Base-by-base conservation (phyloP, 2,888 invertebrate genomes). In the Caenorhabditis imperialis region DNA sequence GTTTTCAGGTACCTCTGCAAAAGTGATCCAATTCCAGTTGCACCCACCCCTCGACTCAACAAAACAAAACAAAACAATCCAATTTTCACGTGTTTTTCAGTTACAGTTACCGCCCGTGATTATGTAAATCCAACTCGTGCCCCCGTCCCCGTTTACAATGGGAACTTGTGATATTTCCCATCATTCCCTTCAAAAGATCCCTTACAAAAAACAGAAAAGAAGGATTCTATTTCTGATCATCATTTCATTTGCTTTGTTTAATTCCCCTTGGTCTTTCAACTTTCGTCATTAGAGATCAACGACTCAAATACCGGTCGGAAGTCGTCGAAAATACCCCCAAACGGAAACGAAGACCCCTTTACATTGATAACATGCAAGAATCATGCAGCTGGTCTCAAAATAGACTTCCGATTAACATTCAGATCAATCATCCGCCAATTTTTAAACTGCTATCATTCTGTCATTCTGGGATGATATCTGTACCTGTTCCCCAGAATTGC, bases 251-350 rank as follows among this genome's bases (percentile, higher is more conserved):
- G 44, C 55, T 47, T 37, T 20, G 14, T 42, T 27, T 18, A 5
- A 20, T 50, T 35, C 40, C 14, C 35, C 20, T 42, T 57, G 67
- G 67, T 67, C 67, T 67, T 50, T 67, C 67, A 67, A 67, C 67
- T 67, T 51, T 38, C 51, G 33, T 57, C 33, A 48, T 22, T 44
- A 44, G 50, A 67, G 57, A 51, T 57, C 50, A 48, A 25, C 22
- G 55, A 67, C 50, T 47, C 38, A 12, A 25, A 62, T 57, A 57
- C 57, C 57, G 51, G 67, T 67, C 57, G 33, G 63, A 65, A 65
- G 51, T 67, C 44, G n/a, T 20, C 30, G 30, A 30, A 6, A 30
- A 30, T 30, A 6, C 7, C 30, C 30, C 30, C 30, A 6, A 7
- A n/a, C n/a, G n/a, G n/a, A n/a, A n/a, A n/a, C n/a, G n/a, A n/a